Evolutionary conservation across 1,140 invertebrate genomes (phyloP).

Genomic region (Leguminivora glycinivorella): DNA sequence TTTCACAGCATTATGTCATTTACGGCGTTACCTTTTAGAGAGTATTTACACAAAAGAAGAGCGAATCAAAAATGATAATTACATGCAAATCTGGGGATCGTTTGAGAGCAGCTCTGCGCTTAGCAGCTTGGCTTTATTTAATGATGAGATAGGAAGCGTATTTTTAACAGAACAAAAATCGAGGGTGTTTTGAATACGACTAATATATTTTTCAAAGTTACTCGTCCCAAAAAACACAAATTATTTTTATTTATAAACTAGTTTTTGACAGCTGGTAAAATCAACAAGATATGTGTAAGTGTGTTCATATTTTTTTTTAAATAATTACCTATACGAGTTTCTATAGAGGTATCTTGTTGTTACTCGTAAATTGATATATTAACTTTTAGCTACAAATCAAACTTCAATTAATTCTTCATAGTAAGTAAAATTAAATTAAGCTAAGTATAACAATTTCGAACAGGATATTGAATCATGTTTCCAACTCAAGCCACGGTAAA

Average conservation of each 20-base stretch:
- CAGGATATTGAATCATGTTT: conserved; percentile 8
- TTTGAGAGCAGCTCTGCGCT: conserved; percentile 42
- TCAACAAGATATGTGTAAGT: background rate
- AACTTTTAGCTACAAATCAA: too few species aligned
- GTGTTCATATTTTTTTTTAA: too few species aligned
- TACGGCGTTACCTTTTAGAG: conserved; percentile 72
- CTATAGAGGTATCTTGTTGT: too few species aligned
- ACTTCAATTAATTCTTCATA: too few species aligned
- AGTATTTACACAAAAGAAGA: conserved; percentile 77
- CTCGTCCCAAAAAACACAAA: background rate
- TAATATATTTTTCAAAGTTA: background rate
- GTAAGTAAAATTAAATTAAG: background rate
- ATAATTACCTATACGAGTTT: too few species aligned
- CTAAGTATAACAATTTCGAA: background rate
- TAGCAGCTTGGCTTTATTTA: conserved; percentile 27
- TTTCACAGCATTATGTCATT: conserved; percentile 76
- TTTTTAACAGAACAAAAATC: conserved; percentile 17
- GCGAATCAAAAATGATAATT: conserved; percentile 78
- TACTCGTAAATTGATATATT: too few species aligned
- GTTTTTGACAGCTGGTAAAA: background rate
- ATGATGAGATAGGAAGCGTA: conserved; percentile 24
- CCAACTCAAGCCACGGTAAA: background rate
- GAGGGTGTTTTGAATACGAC: background rate
- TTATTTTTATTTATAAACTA: background rate
- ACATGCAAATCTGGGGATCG: conserved; percentile 73